Evolutionary conservation across 2,888 invertebrate species (phyloP).

Genomic region (Carcina quercana): DNA sequence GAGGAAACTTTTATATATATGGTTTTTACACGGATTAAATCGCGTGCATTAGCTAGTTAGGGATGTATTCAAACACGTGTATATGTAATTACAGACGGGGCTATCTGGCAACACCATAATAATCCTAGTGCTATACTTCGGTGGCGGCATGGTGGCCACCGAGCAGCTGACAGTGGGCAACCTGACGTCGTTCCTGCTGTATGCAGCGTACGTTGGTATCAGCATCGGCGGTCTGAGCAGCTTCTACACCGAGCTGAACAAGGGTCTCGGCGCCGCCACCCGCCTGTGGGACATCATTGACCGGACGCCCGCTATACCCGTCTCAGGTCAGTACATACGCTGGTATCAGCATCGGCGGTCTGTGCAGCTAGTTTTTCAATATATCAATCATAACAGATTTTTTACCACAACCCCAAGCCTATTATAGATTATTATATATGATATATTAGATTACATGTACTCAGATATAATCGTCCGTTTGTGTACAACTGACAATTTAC

Average conservation of each 20-base stretch:
- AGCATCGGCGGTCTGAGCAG: conserved; percentile 92
- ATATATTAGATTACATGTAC: too few species aligned
- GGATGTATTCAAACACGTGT: too few species aligned
- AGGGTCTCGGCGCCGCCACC: conserved; percentile 92
- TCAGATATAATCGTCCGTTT: too few species aligned
- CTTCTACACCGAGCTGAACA: conserved; percentile 95
- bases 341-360: conserved; percentile 90
- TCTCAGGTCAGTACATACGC: conserved; percentile 83
- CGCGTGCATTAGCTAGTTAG: neutral
- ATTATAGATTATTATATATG: too few species aligned
- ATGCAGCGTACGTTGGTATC: conserved; percentile 94
- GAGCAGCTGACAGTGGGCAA: conserved; percentile 88
- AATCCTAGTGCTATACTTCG: conserved; percentile 93
- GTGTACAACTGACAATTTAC: too few species aligned
- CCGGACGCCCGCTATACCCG: conserved; percentile 83
- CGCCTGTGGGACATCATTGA: conserved; percentile 94
- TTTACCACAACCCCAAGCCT: too few species aligned
- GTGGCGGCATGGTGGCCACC: conserved; percentile 90
- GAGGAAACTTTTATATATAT: conserved; percentile 16
- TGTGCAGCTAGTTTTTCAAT: conserved; percentile 81
- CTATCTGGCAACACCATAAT: conserved; percentile 93
- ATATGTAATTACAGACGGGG: conserved; percentile 83
- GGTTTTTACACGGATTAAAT: neutral
- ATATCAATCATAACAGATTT: too few species aligned
- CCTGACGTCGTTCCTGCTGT: conserved; percentile 94